Evolutionary conservation across 2,888 invertebrate genomes (phyloP).

Genomic region (Lasioglossum morio): DNA sequence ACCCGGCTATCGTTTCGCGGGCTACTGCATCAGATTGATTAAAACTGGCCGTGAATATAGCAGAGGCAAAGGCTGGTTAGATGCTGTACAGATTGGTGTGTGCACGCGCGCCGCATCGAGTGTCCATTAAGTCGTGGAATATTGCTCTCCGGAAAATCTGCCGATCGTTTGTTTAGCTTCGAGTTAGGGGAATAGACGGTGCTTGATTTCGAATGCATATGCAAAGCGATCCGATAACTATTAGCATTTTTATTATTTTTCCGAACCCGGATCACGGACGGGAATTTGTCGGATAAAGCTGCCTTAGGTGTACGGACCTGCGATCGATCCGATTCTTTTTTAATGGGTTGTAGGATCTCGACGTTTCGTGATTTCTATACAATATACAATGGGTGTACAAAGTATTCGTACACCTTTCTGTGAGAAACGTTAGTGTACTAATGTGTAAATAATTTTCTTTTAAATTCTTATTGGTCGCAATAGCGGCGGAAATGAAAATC

Average conservation of each 20-base stretch:
- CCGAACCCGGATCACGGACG: not conserved
- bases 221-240: conserved; percentile 29
- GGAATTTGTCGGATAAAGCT: not conserved
- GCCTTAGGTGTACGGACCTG: not conserved
- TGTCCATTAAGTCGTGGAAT: conserved; percentile 20
- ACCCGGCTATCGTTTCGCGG: conserved; percentile 11
- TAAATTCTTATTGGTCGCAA: too few species aligned
- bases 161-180: conserved; percentile 15
- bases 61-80: not conserved
- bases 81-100: conserved; percentile 23
- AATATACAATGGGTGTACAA: too few species aligned
- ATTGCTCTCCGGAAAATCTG: conserved; percentile 24
- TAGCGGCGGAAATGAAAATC: too few species aligned
- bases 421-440: too few species aligned
- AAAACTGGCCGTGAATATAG: conserved; percentile 26
- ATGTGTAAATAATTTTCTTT: too few species aligned
- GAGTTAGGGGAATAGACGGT: not conserved
- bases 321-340: not conserved
- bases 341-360: not conserved
- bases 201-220: conserved; percentile 19
- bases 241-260: conserved; percentile 40
- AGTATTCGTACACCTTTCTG: too few species aligned
- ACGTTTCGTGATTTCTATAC: too few species aligned
- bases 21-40: conserved; percentile 35
- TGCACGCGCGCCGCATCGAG: conserved; percentile 11